Evolutionary conservation across 2,797 vertebrate species (phyloP), one percentile per base, ranked within the genome.

Genomic region (Alcedo atthis): DNA sequence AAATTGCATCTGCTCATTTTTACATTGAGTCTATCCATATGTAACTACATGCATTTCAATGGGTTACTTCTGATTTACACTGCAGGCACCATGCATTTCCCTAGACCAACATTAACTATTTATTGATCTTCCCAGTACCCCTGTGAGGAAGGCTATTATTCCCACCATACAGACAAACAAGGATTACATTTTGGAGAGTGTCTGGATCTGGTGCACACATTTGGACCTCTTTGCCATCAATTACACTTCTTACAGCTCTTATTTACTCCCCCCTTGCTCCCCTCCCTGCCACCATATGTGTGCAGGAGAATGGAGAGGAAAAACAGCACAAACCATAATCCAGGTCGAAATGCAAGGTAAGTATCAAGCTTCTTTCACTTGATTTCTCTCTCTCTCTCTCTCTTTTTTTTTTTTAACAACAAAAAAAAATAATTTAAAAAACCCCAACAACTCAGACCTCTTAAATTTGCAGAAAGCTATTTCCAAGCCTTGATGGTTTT

Each of bases 221-320:
- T 94, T 94, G 92, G 55, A 87, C 81, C 76, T 92, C 70, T 93
- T 92, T 94, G 87, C 87, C 92, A 91, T 96, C 93, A 95, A 88
- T 89, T 95, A 90, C 81, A 79, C 58, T 78, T 93, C 93, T 90
- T 81, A 76, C 33, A 89, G 79, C 55, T 92, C 77, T 85, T 83
- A 71, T 76, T 89, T 54, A 28, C 45, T n/a, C 57, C 51, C 12
- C 8, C 15, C 10, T 19, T 3, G 25, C 26, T 53, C 26, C 33
- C 49, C 7, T 61, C 74, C 70, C 69, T 2, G 0, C 40, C 35
- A 68, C 92, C 94, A 92, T 75, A 92, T 94, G 94, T 91, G 79
- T 62, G 73, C 76, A 87, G 88, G 93, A 94, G 90, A 93, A 93
- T 8, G 32, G 86, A 93, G 93, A 95, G 43, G 69, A 96, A 93